These are phyloP conservation scores for Aradophagus sp. DNA, from an alignment of 1,140 invertebrate species.

Conservation along the genomic window DNA sequence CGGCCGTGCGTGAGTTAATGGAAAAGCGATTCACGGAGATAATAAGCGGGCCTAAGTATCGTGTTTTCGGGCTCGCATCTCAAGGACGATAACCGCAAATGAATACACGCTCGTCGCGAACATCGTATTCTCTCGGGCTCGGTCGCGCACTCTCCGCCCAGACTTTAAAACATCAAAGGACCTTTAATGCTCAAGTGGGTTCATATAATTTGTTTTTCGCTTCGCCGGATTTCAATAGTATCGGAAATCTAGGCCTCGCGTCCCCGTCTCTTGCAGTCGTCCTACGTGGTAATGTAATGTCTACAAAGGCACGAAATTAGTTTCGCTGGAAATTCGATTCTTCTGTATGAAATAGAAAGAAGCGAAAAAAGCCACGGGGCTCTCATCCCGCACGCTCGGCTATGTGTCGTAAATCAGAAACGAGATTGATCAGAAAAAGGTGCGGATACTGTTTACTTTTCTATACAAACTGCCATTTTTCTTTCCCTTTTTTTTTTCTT, in stretches of 20 bases:
- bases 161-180: constrained; percentile 69
- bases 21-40: constrained; percentile 50
- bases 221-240: constrained; percentile 72
- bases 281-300: constrained; percentile 65
- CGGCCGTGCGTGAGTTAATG: constrained; percentile 44
- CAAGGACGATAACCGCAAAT: constrained; percentile 48
- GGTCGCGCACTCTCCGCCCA: constrained; percentile 4
- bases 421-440: constrained; percentile 29
- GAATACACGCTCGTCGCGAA: constrained; percentile 49
- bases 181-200: constrained; percentile 60
- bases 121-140: constrained; percentile 33
- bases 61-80: constrained; percentile 47
- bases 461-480: no score
- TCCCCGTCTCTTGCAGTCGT: constrained; percentile 51
- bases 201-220: constrained; percentile 73
- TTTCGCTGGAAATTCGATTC: constrained; percentile 71
- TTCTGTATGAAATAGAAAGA: constrained; percentile 47
- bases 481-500: no score
- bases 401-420: constrained; percentile 48
- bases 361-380: constrained; percentile 12
- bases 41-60: constrained; percentile 46
- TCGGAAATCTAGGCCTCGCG: constrained; percentile 69
- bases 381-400: constrained; percentile 44
- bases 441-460: no score
- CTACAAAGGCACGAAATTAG: constrained; percentile 72